phyloP scores from a whole-genome alignment of 2,113 vertebrate genomes.

The Orcinus orca region DNA sequence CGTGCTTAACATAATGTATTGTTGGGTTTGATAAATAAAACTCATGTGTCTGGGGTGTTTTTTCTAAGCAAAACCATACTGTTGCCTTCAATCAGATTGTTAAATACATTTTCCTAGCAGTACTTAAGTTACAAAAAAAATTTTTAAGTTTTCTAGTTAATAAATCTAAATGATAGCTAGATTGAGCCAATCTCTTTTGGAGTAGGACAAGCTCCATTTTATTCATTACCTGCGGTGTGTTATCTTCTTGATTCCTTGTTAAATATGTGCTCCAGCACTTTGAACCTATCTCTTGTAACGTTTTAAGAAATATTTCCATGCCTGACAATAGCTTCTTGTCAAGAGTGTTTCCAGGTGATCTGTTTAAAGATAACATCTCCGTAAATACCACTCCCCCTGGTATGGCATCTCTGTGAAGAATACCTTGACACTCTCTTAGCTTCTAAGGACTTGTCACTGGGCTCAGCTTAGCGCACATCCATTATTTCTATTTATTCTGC shows the following conservation, averaged over 20 bases:
- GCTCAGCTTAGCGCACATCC: not conserved
- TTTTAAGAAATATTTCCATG: not conserved
- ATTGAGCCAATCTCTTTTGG: too few species aligned
- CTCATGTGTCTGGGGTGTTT: not conserved
- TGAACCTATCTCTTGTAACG: not conserved
- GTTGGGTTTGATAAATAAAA: constrained; percentile 45
- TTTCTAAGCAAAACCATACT: not conserved
- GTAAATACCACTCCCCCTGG: not conserved
- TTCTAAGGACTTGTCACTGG: not conserved
- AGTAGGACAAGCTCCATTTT: not conserved
- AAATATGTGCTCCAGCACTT: not conserved
- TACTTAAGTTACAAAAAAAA: not conserved
- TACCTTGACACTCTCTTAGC: too few species aligned
- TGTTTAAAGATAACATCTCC: not conserved
- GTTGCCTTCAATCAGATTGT: constrained; percentile 14
- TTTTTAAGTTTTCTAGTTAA: not conserved
- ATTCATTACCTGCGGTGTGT: rapidly evolving
- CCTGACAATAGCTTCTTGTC: not conserved
- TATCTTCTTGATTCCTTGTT: not conserved
- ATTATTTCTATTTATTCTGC: not conserved
- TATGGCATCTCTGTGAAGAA: not conserved
- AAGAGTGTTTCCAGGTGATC: not conserved
- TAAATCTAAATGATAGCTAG: not conserved
- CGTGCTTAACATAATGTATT: constrained; percentile 35
- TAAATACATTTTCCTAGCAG: not conserved